Base-by-base conservation (phyloP, 2,888 invertebrate genomes). In the Lasioglossum figueresi region DNA sequence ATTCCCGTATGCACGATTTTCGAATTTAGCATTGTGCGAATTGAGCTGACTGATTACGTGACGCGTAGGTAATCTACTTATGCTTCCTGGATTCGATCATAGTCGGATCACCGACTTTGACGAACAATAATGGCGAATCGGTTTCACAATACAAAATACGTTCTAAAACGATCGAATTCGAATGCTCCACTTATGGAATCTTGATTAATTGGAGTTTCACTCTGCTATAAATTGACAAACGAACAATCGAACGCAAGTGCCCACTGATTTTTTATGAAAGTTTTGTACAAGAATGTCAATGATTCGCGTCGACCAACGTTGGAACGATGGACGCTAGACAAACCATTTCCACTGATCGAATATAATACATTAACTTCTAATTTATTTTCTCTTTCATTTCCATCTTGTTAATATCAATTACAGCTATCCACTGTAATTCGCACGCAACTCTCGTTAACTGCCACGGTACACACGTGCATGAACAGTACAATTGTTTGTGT, bases 81-180 rank as follows among this genome's bases (percentile, higher is more conserved):
- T 63, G 76, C 45, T 73, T 81, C 71, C 70, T 31, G 63, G 56
- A 66, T 45, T 27, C 34, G 43, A 43, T 73, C 45, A 71, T 37
- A 43, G 31, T 31, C 72, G 82, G 76, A 81, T 81, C 76, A 76
- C 19, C 82, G 56, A 76, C 43, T 66, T 48, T 34, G 23, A 45
- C 14, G 43, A 43, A 45, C 76, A 31, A 31, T 43, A 66, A 52
- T 48, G 34, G 66, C 68, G 72, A 73, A 70, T 76, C 23, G 31
- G 16, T 16, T n/a, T 2, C 4, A n/a, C 8, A 10, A n/a, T 56
- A n/a, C n/a, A 12, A n/a, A n/a, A n/a, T 56, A n/a, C 56, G 4
- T n/a, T 12, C n/a, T 1, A n/a, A n/a, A n/a, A 56, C 4, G n/a
- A 12, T 56, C 10, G 12, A n/a, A n/a, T 56, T 56, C 12, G 56